A percentile compares a stretch with the other conserved stretches of the same genome.
Conservation (phyloP, 2,113 vertebrate genomes). For the Paramormyrops kingsleyae region DNA sequence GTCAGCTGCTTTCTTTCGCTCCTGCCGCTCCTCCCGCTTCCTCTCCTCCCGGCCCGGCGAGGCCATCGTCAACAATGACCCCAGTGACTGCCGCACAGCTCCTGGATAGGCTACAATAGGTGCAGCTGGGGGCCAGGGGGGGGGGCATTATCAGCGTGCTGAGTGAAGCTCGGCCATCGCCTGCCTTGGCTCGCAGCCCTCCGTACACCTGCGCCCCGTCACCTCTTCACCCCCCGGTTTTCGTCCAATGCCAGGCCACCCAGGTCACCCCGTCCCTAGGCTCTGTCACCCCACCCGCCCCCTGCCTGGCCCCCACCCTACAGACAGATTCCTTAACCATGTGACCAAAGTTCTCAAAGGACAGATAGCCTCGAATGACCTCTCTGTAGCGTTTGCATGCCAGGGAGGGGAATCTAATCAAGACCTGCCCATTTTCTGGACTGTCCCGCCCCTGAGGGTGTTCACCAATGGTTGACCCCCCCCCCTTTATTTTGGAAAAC, state of each 20-base stretch:
- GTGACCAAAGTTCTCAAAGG: not conserved
- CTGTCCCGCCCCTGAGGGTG: not conserved
- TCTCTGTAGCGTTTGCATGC: not conserved
- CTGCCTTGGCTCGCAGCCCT: not conserved
- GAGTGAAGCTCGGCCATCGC: conserved; percentile 1
- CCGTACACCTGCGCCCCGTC: conserved; percentile 1
- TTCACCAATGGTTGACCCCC: not conserved
- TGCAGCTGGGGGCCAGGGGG: not conserved
- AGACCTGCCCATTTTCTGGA: not conserved
- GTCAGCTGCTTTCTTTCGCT: not conserved
- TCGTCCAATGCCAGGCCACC: not conserved
- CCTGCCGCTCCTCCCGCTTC: not conserved
- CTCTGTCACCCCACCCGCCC: not conserved
- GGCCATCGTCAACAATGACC: not conserved
- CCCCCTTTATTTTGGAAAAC: not conserved
- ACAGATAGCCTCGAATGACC: not conserved
- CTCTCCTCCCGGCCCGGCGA: not conserved
- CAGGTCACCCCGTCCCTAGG: not conserved
- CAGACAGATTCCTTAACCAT: not conserved
- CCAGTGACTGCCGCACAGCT: not conserved
- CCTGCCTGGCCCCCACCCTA: not conserved
- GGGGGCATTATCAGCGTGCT: not conserved
- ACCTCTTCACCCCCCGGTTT: not conserved
- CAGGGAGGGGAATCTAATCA: not conserved
- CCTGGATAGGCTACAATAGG: conserved; percentile 4